Evolutionary conservation across 2,113 vertebrate species (phyloP).

Genomic region (Progne subis): DNA sequence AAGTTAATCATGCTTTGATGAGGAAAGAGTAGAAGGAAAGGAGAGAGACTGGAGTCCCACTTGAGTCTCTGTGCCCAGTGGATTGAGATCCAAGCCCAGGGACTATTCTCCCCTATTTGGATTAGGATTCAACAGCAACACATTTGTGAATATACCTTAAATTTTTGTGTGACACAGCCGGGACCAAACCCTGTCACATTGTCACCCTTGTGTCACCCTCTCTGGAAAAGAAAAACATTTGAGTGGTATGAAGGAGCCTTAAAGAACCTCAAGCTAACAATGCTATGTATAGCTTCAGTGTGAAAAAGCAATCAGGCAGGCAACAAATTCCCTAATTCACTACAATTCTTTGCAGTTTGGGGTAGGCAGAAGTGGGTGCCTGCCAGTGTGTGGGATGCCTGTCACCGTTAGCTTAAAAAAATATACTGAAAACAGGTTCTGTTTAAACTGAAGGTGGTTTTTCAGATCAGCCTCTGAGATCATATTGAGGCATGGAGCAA

Average conservation of each 20-base stretch:
- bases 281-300: neutral
- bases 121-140: neutral
- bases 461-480: neutral
- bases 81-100: neutral
- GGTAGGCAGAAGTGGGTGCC: neutral
- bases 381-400: neutral
- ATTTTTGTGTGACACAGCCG: neutral
- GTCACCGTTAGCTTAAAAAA: neutral
- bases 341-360: neutral
- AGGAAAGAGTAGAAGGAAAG: neutral
- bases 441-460: neutral
- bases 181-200: neutral
- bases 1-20: neutral
- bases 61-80: accelerated
- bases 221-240: neutral
- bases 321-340: constrained; percentile 9
- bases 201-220: neutral
- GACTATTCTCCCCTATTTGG: neutral
- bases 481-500: accelerated
- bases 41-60: neutral
- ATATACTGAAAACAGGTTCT: neutral
- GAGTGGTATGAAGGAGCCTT: neutral
- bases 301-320: neutral
- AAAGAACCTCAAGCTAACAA: neutral
- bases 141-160: neutral